Conservation (phyloP, 92 coral and sea anemone genomes). For the Phymanthus crucifer region DNA sequence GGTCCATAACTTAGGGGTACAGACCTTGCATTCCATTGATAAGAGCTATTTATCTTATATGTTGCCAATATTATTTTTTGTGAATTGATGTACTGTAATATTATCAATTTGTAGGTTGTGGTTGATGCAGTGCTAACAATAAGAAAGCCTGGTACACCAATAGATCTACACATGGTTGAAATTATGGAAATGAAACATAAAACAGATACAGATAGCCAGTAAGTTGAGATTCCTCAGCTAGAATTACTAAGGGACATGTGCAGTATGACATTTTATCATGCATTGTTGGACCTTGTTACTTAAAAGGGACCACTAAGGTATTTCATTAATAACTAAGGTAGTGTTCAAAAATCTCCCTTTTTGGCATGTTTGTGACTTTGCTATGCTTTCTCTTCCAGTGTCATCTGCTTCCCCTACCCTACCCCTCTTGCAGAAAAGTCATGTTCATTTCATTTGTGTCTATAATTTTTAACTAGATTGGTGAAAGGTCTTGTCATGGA, state of each 20-base stretch:
- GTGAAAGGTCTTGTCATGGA: slow-evolving; percentile 97
- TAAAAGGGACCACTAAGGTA: no score
- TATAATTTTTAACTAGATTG: slow-evolving; percentile 40
- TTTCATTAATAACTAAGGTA: no score
- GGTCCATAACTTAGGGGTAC: no score
- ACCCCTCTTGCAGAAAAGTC: no score
- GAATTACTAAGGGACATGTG: background rate
- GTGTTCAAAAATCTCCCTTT: no score
- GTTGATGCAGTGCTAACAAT: slow-evolving; percentile 95
- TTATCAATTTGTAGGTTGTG: slow-evolving; percentile 59
- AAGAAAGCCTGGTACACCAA: slow-evolving; percentile 70
- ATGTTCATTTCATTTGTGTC: background rate
- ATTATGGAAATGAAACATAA: slow-evolving; percentile 99
- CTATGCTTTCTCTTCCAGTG: no score
- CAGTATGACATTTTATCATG: no score
- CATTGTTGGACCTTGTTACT: no score
- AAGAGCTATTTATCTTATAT: no score
- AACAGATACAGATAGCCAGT: slow-evolving; percentile 90
- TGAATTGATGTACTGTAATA: background rate
- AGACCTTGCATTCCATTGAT: no score
- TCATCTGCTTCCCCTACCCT: no score
- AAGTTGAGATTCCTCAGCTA: slow-evolving; percentile 1
- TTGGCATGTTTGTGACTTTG: no score
- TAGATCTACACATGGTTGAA: slow-evolving; percentile 98
- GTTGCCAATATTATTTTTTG: background rate